phyloP scores from a whole-genome alignment of 2,797 vertebrate genomes.

The Pseudomugil gertrudae region DNA sequence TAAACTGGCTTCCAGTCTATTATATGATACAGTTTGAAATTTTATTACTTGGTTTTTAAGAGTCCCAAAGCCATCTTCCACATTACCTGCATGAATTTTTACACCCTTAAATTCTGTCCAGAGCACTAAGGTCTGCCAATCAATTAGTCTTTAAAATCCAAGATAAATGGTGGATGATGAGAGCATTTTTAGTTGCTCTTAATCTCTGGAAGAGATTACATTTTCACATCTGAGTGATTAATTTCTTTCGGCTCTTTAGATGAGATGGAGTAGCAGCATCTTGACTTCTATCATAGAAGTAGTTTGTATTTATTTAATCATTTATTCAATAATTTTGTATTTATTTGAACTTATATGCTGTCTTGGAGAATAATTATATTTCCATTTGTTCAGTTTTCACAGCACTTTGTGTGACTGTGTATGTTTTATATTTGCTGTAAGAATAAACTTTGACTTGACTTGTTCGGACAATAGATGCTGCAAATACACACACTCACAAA shows the following conservation, averaged over 20 bases:
- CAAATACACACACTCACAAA: no score
- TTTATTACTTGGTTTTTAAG: not conserved
- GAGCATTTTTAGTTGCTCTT: not conserved
- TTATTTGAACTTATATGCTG: not conserved
- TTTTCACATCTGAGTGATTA: not conserved
- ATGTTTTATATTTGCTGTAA: not conserved
- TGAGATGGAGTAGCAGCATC: not conserved
- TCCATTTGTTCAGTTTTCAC: not conserved
- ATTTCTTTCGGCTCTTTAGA: not conserved
- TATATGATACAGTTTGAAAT: not conserved
- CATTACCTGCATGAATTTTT: not conserved
- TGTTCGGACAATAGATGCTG: not conserved
- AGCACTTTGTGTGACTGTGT: not conserved
- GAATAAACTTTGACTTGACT: not conserved
- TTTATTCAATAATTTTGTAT: no score
- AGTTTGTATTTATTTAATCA: not conserved
- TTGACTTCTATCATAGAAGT: not conserved
- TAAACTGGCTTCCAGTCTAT: not conserved
- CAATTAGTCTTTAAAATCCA: not conserved
- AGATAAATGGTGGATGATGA: not conserved
- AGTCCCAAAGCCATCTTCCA: no score
- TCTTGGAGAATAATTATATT: not conserved
- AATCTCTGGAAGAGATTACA: not conserved
- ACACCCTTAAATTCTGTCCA: not conserved
- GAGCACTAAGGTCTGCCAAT: not conserved